These are phyloP conservation scores for Arizona elegans DNA, from an alignment of 2,113 vertebrate species.

Conservation along the genomic window DNA sequence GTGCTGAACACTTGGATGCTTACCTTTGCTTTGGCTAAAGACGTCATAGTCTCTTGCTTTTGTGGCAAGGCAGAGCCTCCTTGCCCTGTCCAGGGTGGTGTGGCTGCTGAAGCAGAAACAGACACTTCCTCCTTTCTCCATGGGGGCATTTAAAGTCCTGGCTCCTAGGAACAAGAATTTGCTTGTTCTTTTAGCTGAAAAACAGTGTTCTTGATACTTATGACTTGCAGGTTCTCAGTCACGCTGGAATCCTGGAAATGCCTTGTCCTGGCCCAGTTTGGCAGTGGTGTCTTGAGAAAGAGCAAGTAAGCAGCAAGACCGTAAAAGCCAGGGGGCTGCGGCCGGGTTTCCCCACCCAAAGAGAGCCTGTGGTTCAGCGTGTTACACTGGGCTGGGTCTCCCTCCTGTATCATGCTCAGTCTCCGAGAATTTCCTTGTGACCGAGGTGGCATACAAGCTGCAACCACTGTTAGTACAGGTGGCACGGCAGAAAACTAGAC, in stretches of 20 bases:
- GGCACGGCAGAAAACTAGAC: neutral
- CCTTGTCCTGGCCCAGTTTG: neutral
- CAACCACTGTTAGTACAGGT: neutral
- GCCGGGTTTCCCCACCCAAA: neutral
- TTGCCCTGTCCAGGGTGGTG: neutral
- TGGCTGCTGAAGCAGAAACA: fast-evolving
- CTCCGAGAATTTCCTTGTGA: neutral
- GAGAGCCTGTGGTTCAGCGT: neutral
- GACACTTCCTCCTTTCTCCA: neutral
- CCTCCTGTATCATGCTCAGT: neutral
- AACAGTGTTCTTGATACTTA: neutral
- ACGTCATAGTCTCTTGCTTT: fast-evolving
- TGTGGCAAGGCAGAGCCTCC: slow-evolving; percentile 20
- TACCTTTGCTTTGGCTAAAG: slow-evolving; percentile 8
- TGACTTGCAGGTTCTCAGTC: neutral
- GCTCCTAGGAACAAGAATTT: fast-evolving
- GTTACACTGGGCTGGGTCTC: neutral
- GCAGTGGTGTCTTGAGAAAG: neutral
- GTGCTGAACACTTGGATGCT: neutral
- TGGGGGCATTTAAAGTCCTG: neutral
- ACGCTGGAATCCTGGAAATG: neutral
- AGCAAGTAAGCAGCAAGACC: too few relatives aligned
- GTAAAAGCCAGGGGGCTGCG: too few relatives aligned
- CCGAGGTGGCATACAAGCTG: neutral
- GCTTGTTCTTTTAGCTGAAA: neutral